These are phyloP conservation scores for Hippocampus zosterae DNA, from an alignment of 2,113 vertebrate species.

Conservation along the genomic window DNA sequence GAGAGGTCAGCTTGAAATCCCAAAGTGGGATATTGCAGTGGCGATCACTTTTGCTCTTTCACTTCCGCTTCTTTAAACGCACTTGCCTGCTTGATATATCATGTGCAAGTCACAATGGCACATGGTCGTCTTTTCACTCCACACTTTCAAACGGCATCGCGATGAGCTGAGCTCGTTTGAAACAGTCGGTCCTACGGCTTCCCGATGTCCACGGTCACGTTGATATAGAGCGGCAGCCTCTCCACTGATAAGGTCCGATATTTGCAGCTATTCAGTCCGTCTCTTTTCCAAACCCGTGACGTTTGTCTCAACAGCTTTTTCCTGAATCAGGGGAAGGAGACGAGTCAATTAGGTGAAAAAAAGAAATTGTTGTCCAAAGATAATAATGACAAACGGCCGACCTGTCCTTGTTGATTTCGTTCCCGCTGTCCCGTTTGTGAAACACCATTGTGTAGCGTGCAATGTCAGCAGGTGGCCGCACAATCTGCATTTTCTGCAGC, in stretches of 20 bases:
- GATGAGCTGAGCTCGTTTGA: constrained; percentile 7
- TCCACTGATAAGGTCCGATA: constrained; percentile 81
- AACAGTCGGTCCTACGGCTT: constrained; percentile 49
- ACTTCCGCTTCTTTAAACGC: background rate
- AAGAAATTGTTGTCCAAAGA: background rate
- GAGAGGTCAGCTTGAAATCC: background rate
- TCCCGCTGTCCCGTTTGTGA: constrained; percentile 87
- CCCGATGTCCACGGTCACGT: constrained; percentile 87
- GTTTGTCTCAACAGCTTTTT: constrained; percentile 83
- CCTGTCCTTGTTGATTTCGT: constrained; percentile 84
- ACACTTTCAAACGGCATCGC: background rate
- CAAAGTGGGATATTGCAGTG: background rate
- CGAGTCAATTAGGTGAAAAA: background rate
- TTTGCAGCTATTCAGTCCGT: constrained; percentile 85
- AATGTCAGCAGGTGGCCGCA: constrained; percentile 76
- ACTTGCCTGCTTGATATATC: background rate
- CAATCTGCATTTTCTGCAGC: constrained; percentile 85
- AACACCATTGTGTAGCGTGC: constrained; percentile 96
- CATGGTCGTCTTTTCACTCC: background rate
- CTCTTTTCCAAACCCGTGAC: constrained; percentile 77
- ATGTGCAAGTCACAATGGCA: background rate
- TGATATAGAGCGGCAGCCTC: constrained; percentile 80
- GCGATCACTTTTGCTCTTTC: background rate
- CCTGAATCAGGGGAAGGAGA: constrained; percentile 59
- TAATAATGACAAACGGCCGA: constrained; percentile 52